Base-by-base conservation (phyloP, 1,140 invertebrate species). In the Drosophila erecta region DNA sequence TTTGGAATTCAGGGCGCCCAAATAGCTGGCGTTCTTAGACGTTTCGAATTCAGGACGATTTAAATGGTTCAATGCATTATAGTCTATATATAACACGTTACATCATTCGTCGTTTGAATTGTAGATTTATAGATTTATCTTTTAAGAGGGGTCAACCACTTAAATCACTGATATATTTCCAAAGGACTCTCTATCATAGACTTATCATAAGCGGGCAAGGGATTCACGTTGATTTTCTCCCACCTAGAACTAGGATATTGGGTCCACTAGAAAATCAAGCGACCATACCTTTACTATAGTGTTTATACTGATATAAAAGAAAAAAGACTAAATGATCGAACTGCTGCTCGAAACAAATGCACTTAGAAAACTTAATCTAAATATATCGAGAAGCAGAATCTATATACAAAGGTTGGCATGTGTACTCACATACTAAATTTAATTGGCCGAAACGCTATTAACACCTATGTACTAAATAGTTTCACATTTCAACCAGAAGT, bases 241-340 rank as follows among this genome's bases (percentile, higher is more conserved):
- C 15, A 40, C 37, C 15, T 17, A 20, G 24, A 37, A 46, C 37
- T 51, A 74, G 56, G 56, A 64, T 57, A 57, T 57, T 56, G 49
- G 24, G n/a, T 50, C 59, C 14, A 55, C 43, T 57, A 24, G 12
- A 62, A 59, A 60, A 66, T 51, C 40, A 22, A 47, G 54, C 30
- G 33, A 22, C 46, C 24, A 60, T 85, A 85, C 81, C 81, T 85
- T 85, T 86, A 76, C 50, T 65, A 79, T 83, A 85, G 81, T 85
- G 81, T 85, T 85, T 86, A 86, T 85, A 81, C 71, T 81, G 79
- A 70, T 81, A 76, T 74, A 77, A 81, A 85, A 81, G 64, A 81
- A 85, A 85, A 85, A 85, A 85, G 81, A 85, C 81, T 85, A 86
- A 85, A 51, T 76, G 65, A 73, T 56, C 57, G 51, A 65, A 47